phyloP scores from a whole-genome alignment of 2,113 vertebrate genomes.

The Paratilapia polleni region DNA sequence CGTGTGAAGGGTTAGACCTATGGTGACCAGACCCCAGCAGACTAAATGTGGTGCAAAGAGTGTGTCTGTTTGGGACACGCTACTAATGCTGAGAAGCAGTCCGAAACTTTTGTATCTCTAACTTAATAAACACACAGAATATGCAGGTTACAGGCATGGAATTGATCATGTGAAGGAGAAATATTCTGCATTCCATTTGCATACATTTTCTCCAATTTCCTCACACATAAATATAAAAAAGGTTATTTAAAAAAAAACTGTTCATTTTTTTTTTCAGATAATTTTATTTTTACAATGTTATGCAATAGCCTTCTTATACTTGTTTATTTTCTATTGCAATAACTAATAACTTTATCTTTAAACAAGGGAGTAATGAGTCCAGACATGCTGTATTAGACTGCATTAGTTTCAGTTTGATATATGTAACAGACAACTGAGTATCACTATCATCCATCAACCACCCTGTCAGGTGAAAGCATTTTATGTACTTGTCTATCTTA shows the following conservation, averaged over 20 bases:
- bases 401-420: background rate
- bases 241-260: too few relatives aligned
- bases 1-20: background rate
- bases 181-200: too few relatives aligned
- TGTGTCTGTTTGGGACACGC: background rate
- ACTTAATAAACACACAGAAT: background rate
- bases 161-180: background rate
- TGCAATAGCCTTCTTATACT: background rate
- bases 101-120: background rate
- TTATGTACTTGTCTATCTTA: conserved; percentile 73
- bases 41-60: background rate
- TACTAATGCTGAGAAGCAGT: too few relatives aligned
- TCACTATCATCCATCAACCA: background rate
- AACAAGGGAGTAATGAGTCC: background rate
- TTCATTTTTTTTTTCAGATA: too few relatives aligned
- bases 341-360: too few relatives aligned
- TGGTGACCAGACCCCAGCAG: background rate
- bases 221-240: too few relatives aligned
- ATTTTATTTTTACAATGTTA: background rate
- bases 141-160: background rate
- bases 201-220: too few relatives aligned
- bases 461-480: background rate
- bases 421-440: background rate
- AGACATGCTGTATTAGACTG: background rate
- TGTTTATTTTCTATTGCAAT: too few relatives aligned